Evolutionary conservation across 2,797 vertebrate species (phyloP).

Genomic region (Pangasius macronema): DNA sequence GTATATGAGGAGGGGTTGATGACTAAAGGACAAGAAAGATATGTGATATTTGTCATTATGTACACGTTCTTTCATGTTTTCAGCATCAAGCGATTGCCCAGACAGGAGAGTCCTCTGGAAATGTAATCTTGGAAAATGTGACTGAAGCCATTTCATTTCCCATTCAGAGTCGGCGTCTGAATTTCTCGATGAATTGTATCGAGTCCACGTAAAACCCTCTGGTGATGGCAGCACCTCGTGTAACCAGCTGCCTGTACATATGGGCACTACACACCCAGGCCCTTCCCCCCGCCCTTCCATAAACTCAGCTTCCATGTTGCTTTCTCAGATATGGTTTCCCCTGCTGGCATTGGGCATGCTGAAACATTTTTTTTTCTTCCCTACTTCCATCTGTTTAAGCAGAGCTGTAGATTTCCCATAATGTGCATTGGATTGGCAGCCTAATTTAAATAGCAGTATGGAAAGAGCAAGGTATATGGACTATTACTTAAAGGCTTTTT

Average conservation of each 20-base stretch:
- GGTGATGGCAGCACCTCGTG: slow-evolving; percentile 24
- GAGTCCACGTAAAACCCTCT: slow-evolving; percentile 27
- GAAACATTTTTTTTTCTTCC: not conserved
- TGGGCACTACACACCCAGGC: slow-evolving; percentile 40
- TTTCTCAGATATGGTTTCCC: slow-evolving; percentile 27
- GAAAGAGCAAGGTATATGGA: not conserved
- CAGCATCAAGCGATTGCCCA: not conserved
- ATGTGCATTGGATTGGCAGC: not conserved
- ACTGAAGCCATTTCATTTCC: slow-evolving; percentile 11
- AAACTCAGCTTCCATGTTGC: slow-evolving; percentile 8
- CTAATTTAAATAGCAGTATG: not conserved
- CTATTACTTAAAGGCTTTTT: not conserved
- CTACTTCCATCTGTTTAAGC: slow-evolving; percentile 40
- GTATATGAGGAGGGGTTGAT: no score
- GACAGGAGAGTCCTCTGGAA: not conserved
- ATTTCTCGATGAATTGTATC: slow-evolving; percentile 8
- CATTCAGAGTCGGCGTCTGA: slow-evolving; percentile 17
- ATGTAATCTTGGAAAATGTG: slow-evolving; percentile 12
- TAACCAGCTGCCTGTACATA: slow-evolving; percentile 45
- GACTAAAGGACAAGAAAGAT: not conserved
- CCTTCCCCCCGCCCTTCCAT: slow-evolving; percentile 14
- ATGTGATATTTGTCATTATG: no score
- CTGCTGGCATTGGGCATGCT: slow-evolving; percentile 35
- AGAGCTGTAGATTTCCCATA: slow-evolving; percentile 6
- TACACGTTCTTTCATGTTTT: not conserved